Base-by-base conservation (phyloP, 2,113 vertebrate genomes). In the Rhadina sibilatrix region DNA sequence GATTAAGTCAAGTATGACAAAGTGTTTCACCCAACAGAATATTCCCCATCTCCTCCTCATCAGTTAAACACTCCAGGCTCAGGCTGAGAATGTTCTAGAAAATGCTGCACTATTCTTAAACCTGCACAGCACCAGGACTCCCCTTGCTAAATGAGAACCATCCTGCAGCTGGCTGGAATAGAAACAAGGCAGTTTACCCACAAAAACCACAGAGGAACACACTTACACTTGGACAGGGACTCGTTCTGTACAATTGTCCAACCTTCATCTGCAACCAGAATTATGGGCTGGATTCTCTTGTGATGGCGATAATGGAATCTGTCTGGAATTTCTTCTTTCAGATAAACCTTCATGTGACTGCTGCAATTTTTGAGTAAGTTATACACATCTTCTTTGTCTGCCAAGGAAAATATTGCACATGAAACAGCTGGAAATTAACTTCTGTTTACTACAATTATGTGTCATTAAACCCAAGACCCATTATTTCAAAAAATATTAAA, bases 191-290 rank as follows among this genome's bases (percentile, higher is more conserved):
- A 47, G 46, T 72, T 89, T 56, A 69, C 20, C 81, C 83, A 25
- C 18, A 61, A 2, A 76, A 79, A 20, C 38, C 33, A 65, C 33
- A 11, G 64, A 87, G 38, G 65, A 90, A 87, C 83, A 60, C 38
- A 94, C 98, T 95, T 98, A 99, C 99, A 69, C 79, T 96, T 98
- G 5, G 81, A 37, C 23, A 98, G 97, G 17, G 97, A 93, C 63
- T 98, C 98, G 1, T 96, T 95, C 65, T 98, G 97, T 9, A 99
- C 97, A 25, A 99, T 99, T 18, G 98, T 99, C 99, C 99, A 99
- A 79, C 99, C 99, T 97, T 99, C 99, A 0, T 99, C 99, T 16
- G 99, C 99, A 60, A 99, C 94, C 93, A 99, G 94, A 72, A 99
- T 97, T 88, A 99, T 98, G n/a, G 99, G 99, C 59, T 98, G 99